Percentiles rank a stretch among this genome's conserved stretches.
Conservation (phyloP, 1,140 invertebrate species). For the Saccostrea glomerata region DNA sequence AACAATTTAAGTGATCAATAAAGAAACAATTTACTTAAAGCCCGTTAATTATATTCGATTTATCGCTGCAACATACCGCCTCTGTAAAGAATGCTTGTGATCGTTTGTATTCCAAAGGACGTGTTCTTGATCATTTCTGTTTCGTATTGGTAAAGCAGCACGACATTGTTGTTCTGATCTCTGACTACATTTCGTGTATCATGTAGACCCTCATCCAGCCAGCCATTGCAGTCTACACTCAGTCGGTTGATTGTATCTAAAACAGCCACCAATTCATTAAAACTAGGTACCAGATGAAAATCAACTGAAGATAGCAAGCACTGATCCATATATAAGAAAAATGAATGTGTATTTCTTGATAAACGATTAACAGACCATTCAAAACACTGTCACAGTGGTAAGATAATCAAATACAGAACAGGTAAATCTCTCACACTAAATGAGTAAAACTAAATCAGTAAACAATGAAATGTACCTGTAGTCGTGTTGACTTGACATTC, state of each 20-base stretch:
- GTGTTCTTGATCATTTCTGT: background rate
- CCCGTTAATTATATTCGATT: background rate
- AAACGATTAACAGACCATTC: too few species aligned
- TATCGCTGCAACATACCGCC: background rate
- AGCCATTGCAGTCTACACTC: background rate
- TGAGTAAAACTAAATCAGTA: too few species aligned
- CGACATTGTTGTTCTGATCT: background rate
- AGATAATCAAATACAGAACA: too few species aligned
- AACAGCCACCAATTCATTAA: background rate
- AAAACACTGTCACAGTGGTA: too few species aligned
- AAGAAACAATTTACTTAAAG: background rate
- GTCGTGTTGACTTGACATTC: background rate
- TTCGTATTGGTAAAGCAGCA: background rate
- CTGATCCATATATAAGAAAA: too few species aligned
- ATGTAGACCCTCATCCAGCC: background rate
- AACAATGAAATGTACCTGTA: background rate
- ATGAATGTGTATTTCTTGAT: too few species aligned
- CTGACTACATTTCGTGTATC: background rate
- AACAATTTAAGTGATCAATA: too few species aligned
- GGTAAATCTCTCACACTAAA: too few species aligned
- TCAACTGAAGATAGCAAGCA: too few species aligned
- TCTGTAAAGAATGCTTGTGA: background rate
- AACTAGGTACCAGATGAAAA: too few species aligned
- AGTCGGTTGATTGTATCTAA: slow-evolving; percentile 21
- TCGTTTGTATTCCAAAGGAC: slow-evolving; percentile 7